A percentile compares a stretch with the other conserved stretches of the same genome.
Conservation (phyloP, 2,113 vertebrate genomes). For the Grallaria varia region DNA sequence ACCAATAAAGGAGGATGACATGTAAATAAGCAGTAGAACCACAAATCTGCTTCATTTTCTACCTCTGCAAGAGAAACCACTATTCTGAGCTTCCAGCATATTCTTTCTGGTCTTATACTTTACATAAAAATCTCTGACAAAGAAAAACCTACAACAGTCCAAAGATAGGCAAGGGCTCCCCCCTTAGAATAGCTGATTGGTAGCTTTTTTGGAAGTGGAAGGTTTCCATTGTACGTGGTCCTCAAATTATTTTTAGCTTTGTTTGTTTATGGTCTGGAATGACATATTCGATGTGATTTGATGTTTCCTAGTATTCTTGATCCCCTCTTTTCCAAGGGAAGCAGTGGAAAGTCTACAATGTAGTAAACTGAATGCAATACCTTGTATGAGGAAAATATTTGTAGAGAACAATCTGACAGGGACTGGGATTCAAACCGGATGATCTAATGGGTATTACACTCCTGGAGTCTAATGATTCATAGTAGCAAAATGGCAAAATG, state of each 20-base stretch:
- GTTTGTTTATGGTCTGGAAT: constrained; percentile 52
- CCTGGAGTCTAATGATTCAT: constrained; percentile 6
- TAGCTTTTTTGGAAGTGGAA: not conserved
- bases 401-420: constrained; percentile 29
- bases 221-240: constrained; percentile 31
- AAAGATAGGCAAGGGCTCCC: not conserved
- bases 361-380: constrained; percentile 4
- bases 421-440: not conserved
- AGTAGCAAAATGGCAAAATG: not conserved
- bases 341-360: not conserved
- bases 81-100: not conserved
- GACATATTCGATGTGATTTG: constrained; percentile 53
- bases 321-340: constrained; percentile 42
- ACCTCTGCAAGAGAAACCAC: not conserved
- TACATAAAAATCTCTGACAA: not conserved
- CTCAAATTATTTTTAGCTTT: constrained; percentile 51
- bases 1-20: constrained; percentile 27
- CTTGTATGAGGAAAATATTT: constrained; percentile 10
- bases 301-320: constrained; percentile 59
- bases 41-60: constrained; percentile 9
- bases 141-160: not conserved
- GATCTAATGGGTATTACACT: constrained; percentile 30
- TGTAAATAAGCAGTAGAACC: constrained; percentile 26
- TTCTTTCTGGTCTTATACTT: not conserved
- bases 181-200: not conserved